These are phyloP conservation scores for Pentalonia nigronervosa DNA, from an alignment of 1,140 invertebrate species.

Conservation along the genomic window DNA sequence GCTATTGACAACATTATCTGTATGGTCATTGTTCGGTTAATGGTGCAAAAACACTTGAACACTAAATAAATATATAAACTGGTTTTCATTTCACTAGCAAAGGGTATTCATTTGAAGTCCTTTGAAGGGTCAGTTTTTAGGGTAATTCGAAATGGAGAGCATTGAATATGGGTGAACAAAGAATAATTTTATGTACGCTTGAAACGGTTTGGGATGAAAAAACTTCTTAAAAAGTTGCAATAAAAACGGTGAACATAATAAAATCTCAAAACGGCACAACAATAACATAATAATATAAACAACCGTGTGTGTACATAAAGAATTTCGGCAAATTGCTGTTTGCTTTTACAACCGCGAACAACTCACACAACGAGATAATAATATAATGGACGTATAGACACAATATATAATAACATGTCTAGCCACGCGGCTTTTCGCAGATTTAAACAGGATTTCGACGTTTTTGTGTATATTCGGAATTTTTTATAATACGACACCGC, in stretches of 20 bases:
- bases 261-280: background rate
- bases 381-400: background rate
- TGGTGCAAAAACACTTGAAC: conserved; percentile 56
- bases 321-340: background rate
- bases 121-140: conserved; percentile 39
- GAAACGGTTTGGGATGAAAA: background rate
- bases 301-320: background rate
- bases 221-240: conserved; percentile 44
- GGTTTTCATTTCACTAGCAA: conserved; percentile 14
- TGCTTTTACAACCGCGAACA: background rate
- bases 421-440: background rate
- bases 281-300: background rate
- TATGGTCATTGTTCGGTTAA: conserved; percentile 41
- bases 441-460: background rate
- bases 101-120: background rate
- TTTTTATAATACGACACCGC: background rate
- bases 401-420: background rate
- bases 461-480: background rate
- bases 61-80: background rate
- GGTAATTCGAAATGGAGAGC: conserved; percentile 14
- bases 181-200: conserved; percentile 20
- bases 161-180: background rate
- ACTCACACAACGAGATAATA: background rate
- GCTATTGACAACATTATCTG: conserved; percentile 30
- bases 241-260: background rate